A percentile compares a stretch with the other conserved stretches of the same genome.
Evolutionary conservation across 2,113 vertebrate genomes (phyloP).

Genomic region (Electrona antarctica): DNA sequence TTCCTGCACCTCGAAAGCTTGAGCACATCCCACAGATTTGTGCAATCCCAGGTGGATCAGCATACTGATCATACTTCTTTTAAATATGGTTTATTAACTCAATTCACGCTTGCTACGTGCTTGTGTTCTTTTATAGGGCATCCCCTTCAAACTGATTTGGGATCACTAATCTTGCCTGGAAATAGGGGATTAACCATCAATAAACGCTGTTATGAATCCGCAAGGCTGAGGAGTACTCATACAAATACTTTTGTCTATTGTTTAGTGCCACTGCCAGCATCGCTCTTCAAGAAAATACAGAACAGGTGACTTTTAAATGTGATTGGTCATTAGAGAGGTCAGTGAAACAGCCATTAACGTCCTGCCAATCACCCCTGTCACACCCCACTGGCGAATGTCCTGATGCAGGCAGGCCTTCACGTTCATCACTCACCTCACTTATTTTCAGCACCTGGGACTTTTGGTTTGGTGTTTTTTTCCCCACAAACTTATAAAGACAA

Average conservation of each 20-base stretch:
- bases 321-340: constrained; percentile 52
- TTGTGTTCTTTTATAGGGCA: constrained; percentile 21
- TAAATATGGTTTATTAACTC: constrained; percentile 43
- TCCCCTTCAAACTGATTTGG: constrained; percentile 34
- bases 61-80: constrained; percentile 26
- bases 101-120: constrained; percentile 25
- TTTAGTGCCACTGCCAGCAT: no score
- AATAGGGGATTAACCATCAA: constrained; percentile 27
- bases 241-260: constrained; percentile 33
- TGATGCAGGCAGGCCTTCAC: constrained; percentile 62
- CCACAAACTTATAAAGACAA: constrained; percentile 64
- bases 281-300: constrained; percentile 46
- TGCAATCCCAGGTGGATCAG: constrained; percentile 34
- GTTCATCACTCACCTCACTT: constrained; percentile 59
- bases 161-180: constrained; percentile 34
- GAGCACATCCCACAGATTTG: constrained; percentile 18
- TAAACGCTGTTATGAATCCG: not conserved
- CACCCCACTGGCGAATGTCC: constrained; percentile 58
- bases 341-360: constrained; percentile 58
- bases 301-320: constrained; percentile 71
- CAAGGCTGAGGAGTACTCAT: constrained; percentile 26
- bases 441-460: constrained; percentile 71
- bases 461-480: constrained; percentile 60
- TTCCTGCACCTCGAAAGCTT: constrained; percentile 51
- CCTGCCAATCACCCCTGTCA: constrained; percentile 63